A percentile compares a stretch with the other conserved stretches of the same genome.
phyloP scores from a whole-genome alignment of 2,113 vertebrate genomes.

The Cyanoderma ruficeps region DNA sequence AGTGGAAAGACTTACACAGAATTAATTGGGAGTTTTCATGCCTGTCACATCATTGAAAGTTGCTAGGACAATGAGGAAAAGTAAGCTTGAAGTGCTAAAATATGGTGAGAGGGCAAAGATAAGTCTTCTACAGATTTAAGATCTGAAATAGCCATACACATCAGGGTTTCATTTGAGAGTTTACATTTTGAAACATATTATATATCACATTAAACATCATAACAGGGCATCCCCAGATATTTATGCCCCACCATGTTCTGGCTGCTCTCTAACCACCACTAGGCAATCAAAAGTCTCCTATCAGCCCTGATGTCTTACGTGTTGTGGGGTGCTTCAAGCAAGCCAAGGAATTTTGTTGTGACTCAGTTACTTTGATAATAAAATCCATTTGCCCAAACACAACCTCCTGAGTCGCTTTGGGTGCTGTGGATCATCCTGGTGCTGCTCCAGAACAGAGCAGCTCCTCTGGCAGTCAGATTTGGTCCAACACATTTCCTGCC shows the following conservation, averaged over 20 bases:
- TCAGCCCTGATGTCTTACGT: neutral
- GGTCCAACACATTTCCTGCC: neutral
- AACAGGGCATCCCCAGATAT: neutral
- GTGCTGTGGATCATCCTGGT: neutral
- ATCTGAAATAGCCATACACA: neutral
- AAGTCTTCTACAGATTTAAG: neutral
- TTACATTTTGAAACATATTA: neutral
- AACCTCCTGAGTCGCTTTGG: neutral
- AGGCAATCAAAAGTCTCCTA: neutral
- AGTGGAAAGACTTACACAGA: neutral
- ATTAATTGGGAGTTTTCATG: conserved; percentile 16
- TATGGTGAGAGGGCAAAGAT: neutral
- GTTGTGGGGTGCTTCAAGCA: neutral
- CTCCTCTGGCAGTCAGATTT: neutral
- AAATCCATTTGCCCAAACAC: neutral
- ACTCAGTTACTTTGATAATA: neutral
- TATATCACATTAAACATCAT: neutral
- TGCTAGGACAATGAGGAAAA: neutral
- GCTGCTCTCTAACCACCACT: neutral
- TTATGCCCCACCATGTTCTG: neutral
- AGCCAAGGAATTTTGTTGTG: neutral
- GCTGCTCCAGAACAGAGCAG: neutral
- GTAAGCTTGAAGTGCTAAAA: neutral
- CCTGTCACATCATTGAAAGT: neutral
- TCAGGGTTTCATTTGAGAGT: neutral